phyloP scores from a whole-genome alignment of 2,888 invertebrate genomes.

The Metacarcinus magister region DNA sequence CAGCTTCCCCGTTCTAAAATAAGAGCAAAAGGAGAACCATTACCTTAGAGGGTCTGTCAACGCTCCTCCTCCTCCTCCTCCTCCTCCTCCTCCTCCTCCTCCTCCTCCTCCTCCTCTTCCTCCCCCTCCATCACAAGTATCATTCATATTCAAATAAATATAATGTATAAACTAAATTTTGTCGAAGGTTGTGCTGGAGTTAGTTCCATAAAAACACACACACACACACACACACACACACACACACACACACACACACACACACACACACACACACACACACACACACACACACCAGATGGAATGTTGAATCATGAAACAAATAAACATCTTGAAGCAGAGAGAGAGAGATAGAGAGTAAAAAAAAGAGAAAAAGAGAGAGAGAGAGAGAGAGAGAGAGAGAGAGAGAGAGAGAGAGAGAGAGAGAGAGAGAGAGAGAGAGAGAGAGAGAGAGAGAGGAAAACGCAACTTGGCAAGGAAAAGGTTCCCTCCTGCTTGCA shows the following conservation, averaged over 20 bases:
- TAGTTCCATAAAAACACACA: background rate
- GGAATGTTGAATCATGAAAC: background rate
- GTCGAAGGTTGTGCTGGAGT: background rate
- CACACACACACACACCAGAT: constrained; percentile 21
- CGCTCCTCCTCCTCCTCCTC: constrained; percentile 31
- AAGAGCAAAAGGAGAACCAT: constrained; percentile 36
- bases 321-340: background rate
- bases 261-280: background rate
- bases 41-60: background rate
- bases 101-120: constrained; percentile 16
- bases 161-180: background rate
- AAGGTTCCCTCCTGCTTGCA: background rate
- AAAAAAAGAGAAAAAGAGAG: background rate
- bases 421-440: constrained; percentile 48
- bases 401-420: constrained; percentile 48
- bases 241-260: too few species aligned
- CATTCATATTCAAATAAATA: background rate
- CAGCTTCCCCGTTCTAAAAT: constrained; percentile 54
- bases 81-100: constrained; percentile 1
- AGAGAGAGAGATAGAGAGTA: background rate
- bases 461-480: background rate
- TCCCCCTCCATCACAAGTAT: background rate
- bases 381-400: constrained; percentile 48
- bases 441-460: constrained; percentile 45
- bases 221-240: too few species aligned